Evolutionary conservation across 2,797 vertebrate species (phyloP).

Genomic region (Adrianichthys oophorus): DNA sequence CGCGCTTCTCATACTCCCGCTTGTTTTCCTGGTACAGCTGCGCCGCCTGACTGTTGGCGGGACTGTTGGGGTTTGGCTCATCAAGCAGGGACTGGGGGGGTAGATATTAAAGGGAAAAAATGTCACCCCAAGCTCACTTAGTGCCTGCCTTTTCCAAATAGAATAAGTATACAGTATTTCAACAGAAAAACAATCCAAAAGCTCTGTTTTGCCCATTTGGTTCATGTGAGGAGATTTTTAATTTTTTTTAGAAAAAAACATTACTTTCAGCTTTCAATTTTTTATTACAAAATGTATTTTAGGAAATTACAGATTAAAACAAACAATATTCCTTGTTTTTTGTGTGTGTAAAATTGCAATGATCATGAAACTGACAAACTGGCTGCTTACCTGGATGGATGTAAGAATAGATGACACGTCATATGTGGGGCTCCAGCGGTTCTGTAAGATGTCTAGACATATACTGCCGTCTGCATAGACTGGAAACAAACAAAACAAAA

Average conservation of each 20-base stretch:
- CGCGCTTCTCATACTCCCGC: slow-evolving; percentile 97
- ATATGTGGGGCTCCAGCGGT: slow-evolving; percentile 99
- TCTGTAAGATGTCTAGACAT: slow-evolving; percentile 99
- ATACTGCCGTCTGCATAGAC: slow-evolving; percentile 99
- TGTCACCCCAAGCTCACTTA: too few species aligned
- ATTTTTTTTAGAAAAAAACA: too few species aligned
- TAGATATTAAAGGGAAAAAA: not conserved
- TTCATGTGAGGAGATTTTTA: not conserved
- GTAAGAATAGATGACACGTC: slow-evolving; percentile 99
- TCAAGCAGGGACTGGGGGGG: slow-evolving; percentile 90
- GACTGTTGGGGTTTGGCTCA: slow-evolving; percentile 98
- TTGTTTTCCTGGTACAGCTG: slow-evolving; percentile 99
- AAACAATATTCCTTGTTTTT: too few species aligned
- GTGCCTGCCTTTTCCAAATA: too few species aligned
- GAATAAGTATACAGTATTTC: too few species aligned
- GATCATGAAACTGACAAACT: not conserved
- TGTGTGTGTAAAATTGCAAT: too few species aligned
- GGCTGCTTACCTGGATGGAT: slow-evolving; percentile 90
- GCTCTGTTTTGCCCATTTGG: not conserved
- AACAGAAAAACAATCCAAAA: not conserved
- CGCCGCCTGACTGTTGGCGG: slow-evolving; percentile 98
- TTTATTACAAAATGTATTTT: too few species aligned
- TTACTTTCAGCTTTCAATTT: too few species aligned
- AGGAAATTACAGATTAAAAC: not conserved
- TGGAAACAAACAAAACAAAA: slow-evolving; percentile 56